A percentile compares a stretch with the other conserved stretches of the same genome.
Evolutionary conservation across 23 tunicate genomes (phyloP).

Genomic region (Clavelina lepadiformis): DNA sequence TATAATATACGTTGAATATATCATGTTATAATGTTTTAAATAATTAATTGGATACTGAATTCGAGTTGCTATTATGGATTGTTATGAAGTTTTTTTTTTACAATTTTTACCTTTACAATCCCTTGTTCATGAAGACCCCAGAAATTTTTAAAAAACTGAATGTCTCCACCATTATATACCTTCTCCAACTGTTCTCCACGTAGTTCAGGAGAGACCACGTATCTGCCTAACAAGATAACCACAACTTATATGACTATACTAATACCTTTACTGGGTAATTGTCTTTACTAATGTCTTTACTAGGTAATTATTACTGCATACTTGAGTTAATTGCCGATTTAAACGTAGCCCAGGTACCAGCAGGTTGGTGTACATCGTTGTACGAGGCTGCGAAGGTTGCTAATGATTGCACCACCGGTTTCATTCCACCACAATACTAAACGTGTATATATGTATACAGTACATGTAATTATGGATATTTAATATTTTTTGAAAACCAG

Average conservation of each 20-base stretch:
- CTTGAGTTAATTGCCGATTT: conserved; percentile 62
- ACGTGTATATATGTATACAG: too few species aligned
- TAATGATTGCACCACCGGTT: conserved; percentile 60
- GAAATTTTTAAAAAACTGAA: conserved; percentile 51
- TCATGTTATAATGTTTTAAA: too few species aligned
- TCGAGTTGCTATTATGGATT: background rate
- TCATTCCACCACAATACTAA: conserved; percentile 34
- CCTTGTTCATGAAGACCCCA: conserved; percentile 59
- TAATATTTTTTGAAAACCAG: too few species aligned
- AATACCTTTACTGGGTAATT: too few species aligned
- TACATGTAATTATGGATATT: too few species aligned
- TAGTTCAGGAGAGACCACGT: conserved; percentile 58
- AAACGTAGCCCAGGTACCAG: conserved; percentile 24
- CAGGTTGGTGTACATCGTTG: conserved; percentile 47
- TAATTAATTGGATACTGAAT: too few species aligned
- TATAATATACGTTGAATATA: too few species aligned
- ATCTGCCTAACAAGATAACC: conserved; percentile 41
- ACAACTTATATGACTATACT: too few species aligned
- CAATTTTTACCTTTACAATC: conserved; percentile 19
- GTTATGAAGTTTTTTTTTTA: background rate
- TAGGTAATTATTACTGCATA: background rate
- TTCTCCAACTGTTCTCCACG: conserved; percentile 56
- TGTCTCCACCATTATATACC: conserved; percentile 60
- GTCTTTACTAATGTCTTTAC: too few species aligned
- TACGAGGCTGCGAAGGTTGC: conserved; percentile 59